phyloP scores from a whole-genome alignment of 2,797 vertebrate genomes.

The Balearica regulorum region DNA sequence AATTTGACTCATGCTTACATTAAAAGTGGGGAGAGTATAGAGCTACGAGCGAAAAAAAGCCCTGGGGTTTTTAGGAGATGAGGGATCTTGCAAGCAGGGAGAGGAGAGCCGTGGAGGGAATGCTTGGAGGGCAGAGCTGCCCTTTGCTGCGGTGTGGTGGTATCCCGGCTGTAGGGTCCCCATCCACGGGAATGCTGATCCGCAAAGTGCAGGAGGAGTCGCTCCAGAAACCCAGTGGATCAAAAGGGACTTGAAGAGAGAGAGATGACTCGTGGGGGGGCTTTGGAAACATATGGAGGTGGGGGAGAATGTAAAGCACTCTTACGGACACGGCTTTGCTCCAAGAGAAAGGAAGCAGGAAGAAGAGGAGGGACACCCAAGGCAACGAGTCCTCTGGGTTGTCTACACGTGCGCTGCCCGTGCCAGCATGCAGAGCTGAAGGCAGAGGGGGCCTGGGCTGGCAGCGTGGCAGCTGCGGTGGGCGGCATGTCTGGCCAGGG shows the following conservation, averaged over 20 bases:
- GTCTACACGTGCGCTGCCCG: accelerated
- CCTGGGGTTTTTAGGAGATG: neutral
- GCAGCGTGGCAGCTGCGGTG: accelerated
- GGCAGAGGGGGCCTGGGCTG: accelerated
- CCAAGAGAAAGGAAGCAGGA: neutral
- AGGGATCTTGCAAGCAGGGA: constrained; percentile 7
- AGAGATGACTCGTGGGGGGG: accelerated
- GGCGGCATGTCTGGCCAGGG: neutral
- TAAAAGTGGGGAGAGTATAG: neutral
- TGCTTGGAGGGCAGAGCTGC: neutral
- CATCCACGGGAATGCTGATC: accelerated
- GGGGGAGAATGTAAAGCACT: neutral
- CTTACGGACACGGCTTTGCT: accelerated
- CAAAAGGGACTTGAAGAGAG: neutral
- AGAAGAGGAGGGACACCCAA: neutral
- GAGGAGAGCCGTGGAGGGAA: neutral
- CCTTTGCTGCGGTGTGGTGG: neutral
- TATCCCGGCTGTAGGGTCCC: neutral
- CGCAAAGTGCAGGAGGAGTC: accelerated
- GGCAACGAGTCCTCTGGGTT: neutral
- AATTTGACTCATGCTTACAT: neutral
- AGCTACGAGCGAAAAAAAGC: neutral
- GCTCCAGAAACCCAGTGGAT: accelerated
- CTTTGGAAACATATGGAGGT: neutral
- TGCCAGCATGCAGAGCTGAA: neutral